Conservation (phyloP, 2,888 invertebrate species). For the Polydrusus cervinus region DNA sequence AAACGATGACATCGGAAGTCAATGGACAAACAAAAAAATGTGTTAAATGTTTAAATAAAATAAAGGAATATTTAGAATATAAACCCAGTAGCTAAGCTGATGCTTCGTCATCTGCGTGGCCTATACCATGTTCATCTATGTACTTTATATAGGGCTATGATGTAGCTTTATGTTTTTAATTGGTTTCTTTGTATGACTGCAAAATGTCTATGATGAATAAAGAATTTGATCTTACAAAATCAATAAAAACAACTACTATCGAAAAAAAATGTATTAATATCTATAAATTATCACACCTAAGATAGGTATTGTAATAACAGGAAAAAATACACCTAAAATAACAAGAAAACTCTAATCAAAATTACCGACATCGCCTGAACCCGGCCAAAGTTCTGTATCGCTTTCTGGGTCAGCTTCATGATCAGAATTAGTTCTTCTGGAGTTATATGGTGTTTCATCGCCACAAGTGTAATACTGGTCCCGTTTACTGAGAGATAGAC, state of each 20-base stretch:
- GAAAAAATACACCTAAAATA: not conserved
- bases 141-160: too few species aligned
- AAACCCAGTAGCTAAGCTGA: too few species aligned
- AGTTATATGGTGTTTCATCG: constrained; percentile 65
- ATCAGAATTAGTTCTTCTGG: constrained; percentile 72
- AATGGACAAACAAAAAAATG: too few species aligned
- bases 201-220: too few species aligned
- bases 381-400: constrained; percentile 69
- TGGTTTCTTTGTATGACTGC: too few species aligned
- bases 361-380: constrained; percentile 44
- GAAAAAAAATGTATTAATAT: not conserved
- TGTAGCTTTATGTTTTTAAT: too few species aligned
- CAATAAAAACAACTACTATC: not conserved
- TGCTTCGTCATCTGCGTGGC: too few species aligned
- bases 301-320: not conserved
- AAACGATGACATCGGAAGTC: too few species aligned
- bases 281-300: not conserved
- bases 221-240: too few species aligned
- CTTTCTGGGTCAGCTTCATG: constrained; percentile 67
- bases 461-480: constrained; percentile 74
- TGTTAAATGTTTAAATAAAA: too few species aligned
- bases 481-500: constrained; percentile 69
- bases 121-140: too few species aligned
- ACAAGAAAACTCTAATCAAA: constrained; percentile 20
- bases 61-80: too few species aligned